A percentile compares a stretch with the other conserved stretches of the same genome.
Conservation (phyloP, 2,888 invertebrate species). For the Dryobotodes eremita region DNA sequence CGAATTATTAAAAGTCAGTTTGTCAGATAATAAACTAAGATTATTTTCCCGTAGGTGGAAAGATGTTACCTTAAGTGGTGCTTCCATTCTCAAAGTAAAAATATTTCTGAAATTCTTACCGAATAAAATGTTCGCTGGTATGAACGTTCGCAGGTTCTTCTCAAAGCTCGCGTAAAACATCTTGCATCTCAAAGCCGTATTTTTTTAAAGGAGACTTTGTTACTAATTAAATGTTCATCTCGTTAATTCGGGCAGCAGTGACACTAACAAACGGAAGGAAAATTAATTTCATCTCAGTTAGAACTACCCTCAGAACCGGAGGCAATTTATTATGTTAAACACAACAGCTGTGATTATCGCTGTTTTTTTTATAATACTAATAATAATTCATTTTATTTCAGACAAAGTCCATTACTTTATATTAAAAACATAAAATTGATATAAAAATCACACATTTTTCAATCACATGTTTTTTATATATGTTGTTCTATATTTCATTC, state of each 20-base stretch:
- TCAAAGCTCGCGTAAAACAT: conserved; percentile 12
- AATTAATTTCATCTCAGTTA: conserved; percentile 45
- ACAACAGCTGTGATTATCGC: conserved; percentile 41
- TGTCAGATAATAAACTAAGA: no score
- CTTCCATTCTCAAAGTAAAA: background rate
- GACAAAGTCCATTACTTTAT: no score
- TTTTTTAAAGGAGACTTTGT: conserved; percentile 52
- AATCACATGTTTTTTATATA: conserved; percentile 14
- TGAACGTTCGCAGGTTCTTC: background rate
- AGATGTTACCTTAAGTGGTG: no score
- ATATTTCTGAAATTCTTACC: background rate
- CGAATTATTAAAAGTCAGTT: background rate
- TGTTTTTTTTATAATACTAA: conserved; percentile 13
- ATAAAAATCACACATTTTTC: no score
- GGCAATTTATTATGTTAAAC: conserved; percentile 36
- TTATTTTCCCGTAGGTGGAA: no score
- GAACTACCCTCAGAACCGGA: conserved; percentile 11
- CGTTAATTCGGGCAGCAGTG: conserved; percentile 44
- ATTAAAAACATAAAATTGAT: no score
- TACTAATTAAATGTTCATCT: conserved; percentile 61
- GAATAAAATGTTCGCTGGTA: background rate
- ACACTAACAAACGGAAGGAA: conserved; percentile 52
- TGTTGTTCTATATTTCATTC: background rate
- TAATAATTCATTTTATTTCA: no score
- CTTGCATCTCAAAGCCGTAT: conserved; percentile 4